Base-by-base conservation (phyloP, 2,888 invertebrate genomes). In the Tetanocera ferruginea region DNA sequence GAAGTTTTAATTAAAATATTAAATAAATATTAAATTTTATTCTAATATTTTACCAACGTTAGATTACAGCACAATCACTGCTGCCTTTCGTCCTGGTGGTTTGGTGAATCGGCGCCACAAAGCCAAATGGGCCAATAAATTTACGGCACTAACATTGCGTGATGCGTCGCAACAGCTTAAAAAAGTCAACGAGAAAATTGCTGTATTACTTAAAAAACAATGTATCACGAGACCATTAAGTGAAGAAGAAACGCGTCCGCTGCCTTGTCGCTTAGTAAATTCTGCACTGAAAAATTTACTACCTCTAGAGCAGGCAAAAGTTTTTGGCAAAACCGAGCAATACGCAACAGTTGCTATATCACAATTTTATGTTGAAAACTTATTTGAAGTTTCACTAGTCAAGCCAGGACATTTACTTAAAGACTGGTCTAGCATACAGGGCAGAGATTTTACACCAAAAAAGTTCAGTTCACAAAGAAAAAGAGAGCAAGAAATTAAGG, bases 381-480 rank as follows among this genome's bases (percentile, higher is more conserved):
- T 93, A 64, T 83, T 94, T 64, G 89, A 91, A 79, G 89, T 89
- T 69, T 88, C 89, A 51, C 83, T 73, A 64, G 84, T 86, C 64
- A 89, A 88, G 81, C 87, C 89, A 52, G 91, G 93, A 28, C 88
- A 88, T 85, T 88, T 93, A 75, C 86, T 94, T n/a, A 92, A 90
- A 87, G 90, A 93, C 84, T 94, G 93, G 93, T 86, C 89, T 31
- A 84, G 89, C 67, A 94, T 94, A 83, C 92, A 93, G 5, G 94
- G 94, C 0, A 90, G 94, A 77, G 93, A 93, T 70, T 82, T 85
- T 14, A 92, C 93, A 74, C 94, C 94, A 1, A 81, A 81, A 55
- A 74, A 71, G 3, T 78, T 51, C 3, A 82, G 76, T 52, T 31
- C 9, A 0, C 49, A 75, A 67, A 64, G 6, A 8, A 23, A 34